phyloP scores from a whole-genome alignment of 2,113 vertebrate genomes.

The Dromaius novaehollandiae region DNA sequence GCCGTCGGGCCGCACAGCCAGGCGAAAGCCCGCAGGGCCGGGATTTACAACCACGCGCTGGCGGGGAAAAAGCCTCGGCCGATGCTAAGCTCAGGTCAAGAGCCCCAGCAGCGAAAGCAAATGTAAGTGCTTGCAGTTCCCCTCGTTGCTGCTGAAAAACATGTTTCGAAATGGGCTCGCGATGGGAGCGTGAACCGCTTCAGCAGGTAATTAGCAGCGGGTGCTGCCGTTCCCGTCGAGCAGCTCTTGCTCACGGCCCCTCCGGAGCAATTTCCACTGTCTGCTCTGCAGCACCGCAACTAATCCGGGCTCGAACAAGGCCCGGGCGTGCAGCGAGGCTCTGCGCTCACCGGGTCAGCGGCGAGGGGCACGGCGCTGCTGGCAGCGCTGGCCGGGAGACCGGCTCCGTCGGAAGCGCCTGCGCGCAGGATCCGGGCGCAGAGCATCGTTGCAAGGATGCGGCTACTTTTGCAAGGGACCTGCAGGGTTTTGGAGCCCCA shows the following conservation, averaged over 20 bases:
- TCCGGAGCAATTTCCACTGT: background rate
- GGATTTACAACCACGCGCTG: background rate
- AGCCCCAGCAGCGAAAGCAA: constrained; percentile 1
- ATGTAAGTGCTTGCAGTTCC: background rate
- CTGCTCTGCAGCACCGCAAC: background rate
- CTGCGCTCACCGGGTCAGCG: background rate
- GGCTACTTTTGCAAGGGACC: too few relatives aligned
- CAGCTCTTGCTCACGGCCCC: too few relatives aligned
- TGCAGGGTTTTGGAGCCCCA: too few relatives aligned
- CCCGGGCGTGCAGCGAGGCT: background rate
- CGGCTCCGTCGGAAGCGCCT: background rate
- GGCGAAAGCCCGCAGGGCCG: background rate
- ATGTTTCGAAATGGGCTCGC: too few relatives aligned
- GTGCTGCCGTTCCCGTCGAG: too few relatives aligned
- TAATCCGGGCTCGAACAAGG: background rate
- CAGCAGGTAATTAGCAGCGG: too few relatives aligned
- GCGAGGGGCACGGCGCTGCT: background rate
- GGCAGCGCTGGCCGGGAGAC: fast-evolving
- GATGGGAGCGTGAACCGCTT: too few relatives aligned
- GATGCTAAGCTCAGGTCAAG: constrained; percentile 38
- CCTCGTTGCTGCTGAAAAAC: fast-evolving
- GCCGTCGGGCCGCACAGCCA: background rate
- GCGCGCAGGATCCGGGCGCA: too few relatives aligned
- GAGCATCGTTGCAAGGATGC: too few relatives aligned
- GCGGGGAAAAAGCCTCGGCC: background rate